Evolutionary conservation across 2,888 invertebrate genomes (phyloP), one percentile per base, ranked within the genome.

Genomic region (Drosophila differens): DNA sequence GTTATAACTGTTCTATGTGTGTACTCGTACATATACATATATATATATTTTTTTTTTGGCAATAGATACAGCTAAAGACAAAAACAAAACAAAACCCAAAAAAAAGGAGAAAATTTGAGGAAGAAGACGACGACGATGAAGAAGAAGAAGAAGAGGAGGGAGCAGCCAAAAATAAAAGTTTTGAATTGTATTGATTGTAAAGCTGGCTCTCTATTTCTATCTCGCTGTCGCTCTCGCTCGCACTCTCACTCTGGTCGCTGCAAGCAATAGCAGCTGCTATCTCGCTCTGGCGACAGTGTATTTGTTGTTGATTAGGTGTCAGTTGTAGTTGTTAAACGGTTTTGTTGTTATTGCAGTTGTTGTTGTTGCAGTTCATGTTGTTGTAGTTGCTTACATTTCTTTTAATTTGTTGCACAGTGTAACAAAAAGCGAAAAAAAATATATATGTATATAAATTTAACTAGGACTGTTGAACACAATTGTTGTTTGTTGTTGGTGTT

Each of bases 121-220:
- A 19, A 22, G 30, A 7, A 1, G 28, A n/a, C 32, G 16, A 25
- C 10, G 32, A 39, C 3, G 16, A n/a, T 10, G 22, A 14, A 10
- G n/a, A 33, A 25, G 25, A 25, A 25, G 25, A 25, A 28, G 61
- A 33, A n/a, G 65, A 52, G 19, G 39, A 53, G 58, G 10, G 32
- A 35, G 63, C 35, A 28, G 30, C 28, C 9, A 33, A 33, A 59
- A 22, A 37, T 49, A 58, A 12, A 47, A 58, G 30, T 58, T 72
- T 39, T n/a, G 19, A 49, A 49, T 47, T 74, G 75, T 83, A 83
- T 89, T 83, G 83, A 83, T 83, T 89, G 85, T 82, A 61, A 72
- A 71, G 60, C 60, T 54, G 35, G 65, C 77, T 66, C 70, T 67
- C 61, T 63, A 60, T 55, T 72, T 44, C 57, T 41, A 52, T 54